These are phyloP conservation scores for Mormyrops boulengeri DNA, from an alignment of 2,797 vertebrate species.

Conservation along the genomic window DNA sequence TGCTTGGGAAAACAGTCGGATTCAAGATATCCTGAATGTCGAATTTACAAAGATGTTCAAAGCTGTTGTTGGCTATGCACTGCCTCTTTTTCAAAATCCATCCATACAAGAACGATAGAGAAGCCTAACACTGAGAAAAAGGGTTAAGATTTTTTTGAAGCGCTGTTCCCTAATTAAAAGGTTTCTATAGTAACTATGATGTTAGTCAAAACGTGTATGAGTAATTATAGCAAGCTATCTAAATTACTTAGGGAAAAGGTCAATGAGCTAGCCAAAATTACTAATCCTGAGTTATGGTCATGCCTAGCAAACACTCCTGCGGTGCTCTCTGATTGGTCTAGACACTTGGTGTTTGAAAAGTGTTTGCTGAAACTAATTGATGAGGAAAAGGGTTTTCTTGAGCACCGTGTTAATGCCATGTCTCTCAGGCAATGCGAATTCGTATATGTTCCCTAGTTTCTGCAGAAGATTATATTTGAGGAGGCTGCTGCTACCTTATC, in stretches of 20 bases:
- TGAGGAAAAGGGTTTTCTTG: neutral
- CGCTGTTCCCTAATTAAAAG: neutral
- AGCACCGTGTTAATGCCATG: neutral
- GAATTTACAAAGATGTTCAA: neutral
- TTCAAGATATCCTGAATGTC: neutral
- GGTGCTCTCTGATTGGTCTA: neutral
- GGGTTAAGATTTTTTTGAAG: constrained; percentile 7
- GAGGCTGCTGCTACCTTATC: neutral
- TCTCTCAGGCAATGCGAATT: neutral
- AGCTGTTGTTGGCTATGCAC: neutral
- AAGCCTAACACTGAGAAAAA: neutral
- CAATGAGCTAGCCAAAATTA: constrained; percentile 11
- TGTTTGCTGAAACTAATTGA: constrained; percentile 9
- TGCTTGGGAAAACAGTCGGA: neutral
- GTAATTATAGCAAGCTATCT: constrained; percentile 15
- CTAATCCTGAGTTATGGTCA: constrained; percentile 12
- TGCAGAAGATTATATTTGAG: neutral
- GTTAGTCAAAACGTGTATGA: constrained; percentile 8
- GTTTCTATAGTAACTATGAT: constrained; percentile 4
- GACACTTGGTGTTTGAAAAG: neutral
- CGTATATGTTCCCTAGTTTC: neutral
- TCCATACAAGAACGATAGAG: neutral
- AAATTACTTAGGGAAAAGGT: constrained; percentile 8
- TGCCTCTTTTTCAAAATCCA: neutral
- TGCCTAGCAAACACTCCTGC: neutral